Percentiles rank a stretch among this genome's conserved stretches.
These are phyloP conservation scores for Thunnus thynnus DNA, from an alignment of 2,113 vertebrate genomes.

Conservation along the genomic window DNA sequence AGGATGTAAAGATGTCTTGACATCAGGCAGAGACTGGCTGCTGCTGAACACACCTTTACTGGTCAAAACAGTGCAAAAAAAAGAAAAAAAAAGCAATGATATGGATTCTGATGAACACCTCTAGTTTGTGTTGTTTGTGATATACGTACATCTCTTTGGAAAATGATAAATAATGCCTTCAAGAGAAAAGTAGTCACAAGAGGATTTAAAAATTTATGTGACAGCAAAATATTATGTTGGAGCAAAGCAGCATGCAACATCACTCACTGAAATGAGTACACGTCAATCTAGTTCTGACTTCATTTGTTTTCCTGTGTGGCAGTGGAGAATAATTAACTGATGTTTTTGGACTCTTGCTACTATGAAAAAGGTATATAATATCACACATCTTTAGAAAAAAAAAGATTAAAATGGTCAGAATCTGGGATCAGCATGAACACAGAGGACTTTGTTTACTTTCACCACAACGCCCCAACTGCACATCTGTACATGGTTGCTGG, in stretches of 20 bases:
- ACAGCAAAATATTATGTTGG: not conserved
- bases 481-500: no score
- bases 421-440: no score
- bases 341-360: not conserved
- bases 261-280: slow-evolving; percentile 41
- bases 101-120: not conserved
- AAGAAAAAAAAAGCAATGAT: not conserved
- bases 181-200: not conserved
- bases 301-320: slow-evolving; percentile 44
- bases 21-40: not conserved
- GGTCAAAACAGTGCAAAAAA: not conserved
- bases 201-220: slow-evolving; percentile 14
- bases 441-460: slow-evolving; percentile 1
- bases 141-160: not conserved
- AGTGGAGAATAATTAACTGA: slow-evolving; percentile 15
- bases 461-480: not conserved
- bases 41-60: not conserved
- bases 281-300: slow-evolving; percentile 36
- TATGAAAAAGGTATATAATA: not conserved
- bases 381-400: not conserved
- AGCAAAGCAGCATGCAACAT: slow-evolving; percentile 1
- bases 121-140: not conserved
- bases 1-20: not conserved
- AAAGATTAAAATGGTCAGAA: not conserved
- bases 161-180: slow-evolving; percentile 28